These are phyloP conservation scores for Xenentodon cancila DNA, from an alignment of 2,797 vertebrate species.

Conservation along the genomic window DNA sequence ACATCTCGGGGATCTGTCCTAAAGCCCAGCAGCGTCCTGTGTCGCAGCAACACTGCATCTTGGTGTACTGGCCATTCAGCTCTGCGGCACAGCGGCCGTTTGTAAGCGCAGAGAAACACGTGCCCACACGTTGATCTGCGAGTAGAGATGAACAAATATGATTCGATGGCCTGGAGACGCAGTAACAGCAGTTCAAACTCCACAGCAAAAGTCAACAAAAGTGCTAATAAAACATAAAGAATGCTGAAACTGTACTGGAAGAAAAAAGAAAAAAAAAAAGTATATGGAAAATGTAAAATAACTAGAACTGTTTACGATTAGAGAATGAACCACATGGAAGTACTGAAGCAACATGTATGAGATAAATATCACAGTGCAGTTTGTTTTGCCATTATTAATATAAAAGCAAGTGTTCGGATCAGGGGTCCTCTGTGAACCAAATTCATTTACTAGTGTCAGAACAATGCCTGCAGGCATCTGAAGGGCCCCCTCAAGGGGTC, in stretches of 20 bases:
- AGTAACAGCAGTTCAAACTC: neutral
- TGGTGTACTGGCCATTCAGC: conserved; percentile 89
- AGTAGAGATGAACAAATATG: conserved; percentile 7
- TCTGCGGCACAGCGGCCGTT: conserved; percentile 93
- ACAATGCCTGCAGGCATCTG: conserved; percentile 32
- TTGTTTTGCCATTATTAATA: too few relatives aligned
- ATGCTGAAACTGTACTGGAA: too few relatives aligned
- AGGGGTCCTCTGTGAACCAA: too few relatives aligned
- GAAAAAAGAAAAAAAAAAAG: too few relatives aligned
- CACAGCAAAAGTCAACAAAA: neutral
- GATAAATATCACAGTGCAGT: too few relatives aligned
- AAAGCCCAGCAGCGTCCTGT: conserved; percentile 94
- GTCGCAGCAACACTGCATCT: conserved; percentile 96
- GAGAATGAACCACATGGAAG: too few relatives aligned
- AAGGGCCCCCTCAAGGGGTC: conserved; percentile 57
- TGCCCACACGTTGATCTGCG: conserved; percentile 92
- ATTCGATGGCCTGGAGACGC: neutral
- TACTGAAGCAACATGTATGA: too few relatives aligned
- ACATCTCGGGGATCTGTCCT: conserved; percentile 92
- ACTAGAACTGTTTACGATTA: too few relatives aligned
- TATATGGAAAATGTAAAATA: too few relatives aligned
- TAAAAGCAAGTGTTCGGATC: too few relatives aligned
- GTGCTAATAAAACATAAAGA: too few relatives aligned
- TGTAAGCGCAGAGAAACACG: conserved; percentile 91
- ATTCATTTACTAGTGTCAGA: too few relatives aligned